Percentiles rank a stretch among this genome's conserved stretches.
These are phyloP conservation scores for Argynnis bischoffii DNA, from an alignment of 2,888 invertebrate genomes.

Conservation along the genomic window DNA sequence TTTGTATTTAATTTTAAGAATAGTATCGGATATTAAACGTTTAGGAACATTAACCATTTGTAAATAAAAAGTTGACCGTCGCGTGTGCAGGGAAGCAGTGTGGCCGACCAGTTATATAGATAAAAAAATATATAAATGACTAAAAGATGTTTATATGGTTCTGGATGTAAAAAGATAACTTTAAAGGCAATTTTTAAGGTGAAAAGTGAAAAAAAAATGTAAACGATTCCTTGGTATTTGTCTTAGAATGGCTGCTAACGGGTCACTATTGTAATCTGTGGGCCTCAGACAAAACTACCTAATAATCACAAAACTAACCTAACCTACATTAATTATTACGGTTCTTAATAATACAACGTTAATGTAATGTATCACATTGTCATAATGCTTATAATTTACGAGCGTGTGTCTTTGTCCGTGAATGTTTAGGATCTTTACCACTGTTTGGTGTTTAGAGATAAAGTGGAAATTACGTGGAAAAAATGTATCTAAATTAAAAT, in stretches of 20 bases:
- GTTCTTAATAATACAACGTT: constrained; percentile 79
- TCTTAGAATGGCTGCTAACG: constrained; percentile 74
- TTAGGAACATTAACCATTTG: constrained; percentile 88
- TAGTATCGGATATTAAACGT: constrained; percentile 84
- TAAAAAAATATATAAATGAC: constrained; percentile 81
- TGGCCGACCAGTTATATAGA: constrained; percentile 72
- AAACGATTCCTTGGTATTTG: constrained; percentile 79
- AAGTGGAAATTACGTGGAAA: constrained; percentile 68
- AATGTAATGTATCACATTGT: constrained; percentile 81
- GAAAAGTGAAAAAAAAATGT: constrained; percentile 58
- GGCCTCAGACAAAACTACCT: constrained; percentile 74
- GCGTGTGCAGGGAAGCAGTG: constrained; percentile 59
- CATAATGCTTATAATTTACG: constrained; percentile 83
- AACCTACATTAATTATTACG: constrained; percentile 80
- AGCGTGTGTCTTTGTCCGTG: constrained; percentile 83
- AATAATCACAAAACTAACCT: constrained; percentile 64
- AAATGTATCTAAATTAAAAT: constrained; percentile 64
- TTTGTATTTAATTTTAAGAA: constrained; percentile 84
- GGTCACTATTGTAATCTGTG: constrained; percentile 82
- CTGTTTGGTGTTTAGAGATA: constrained; percentile 79
- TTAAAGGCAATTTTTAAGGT: constrained; percentile 74
- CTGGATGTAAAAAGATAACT: constrained; percentile 81
- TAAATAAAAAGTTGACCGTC: constrained; percentile 81
- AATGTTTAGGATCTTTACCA: constrained; percentile 78
- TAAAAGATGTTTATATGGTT: constrained; percentile 83